Evolutionary conservation across 2,888 invertebrate genomes (phyloP).

Genomic region (Chirona hameri): DNA sequence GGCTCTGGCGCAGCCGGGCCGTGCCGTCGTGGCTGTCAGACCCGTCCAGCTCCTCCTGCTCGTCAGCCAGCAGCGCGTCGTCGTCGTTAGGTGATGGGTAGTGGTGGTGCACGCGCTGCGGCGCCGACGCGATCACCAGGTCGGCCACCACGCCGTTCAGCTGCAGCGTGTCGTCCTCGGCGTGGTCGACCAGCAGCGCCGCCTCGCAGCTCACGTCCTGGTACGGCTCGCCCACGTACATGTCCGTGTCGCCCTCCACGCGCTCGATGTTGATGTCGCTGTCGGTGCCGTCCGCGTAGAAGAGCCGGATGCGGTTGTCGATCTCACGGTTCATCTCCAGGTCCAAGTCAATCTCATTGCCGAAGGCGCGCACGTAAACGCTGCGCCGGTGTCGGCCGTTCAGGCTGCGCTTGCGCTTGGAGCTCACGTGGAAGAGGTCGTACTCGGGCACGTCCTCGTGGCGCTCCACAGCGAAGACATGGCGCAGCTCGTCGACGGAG

Average conservation of each 20-base stretch:
- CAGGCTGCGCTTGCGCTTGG: neutral
- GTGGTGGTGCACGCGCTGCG: neutral
- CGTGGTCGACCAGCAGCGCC: conserved; percentile 11
- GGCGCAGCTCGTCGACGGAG: conserved; percentile 5
- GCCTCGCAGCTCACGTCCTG: conserved; percentile 3
- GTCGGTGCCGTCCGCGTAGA: neutral
- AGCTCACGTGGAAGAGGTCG: conserved; percentile 25
- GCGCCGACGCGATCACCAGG: conserved; percentile 5
- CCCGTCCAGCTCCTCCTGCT: neutral
- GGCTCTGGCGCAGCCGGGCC: neutral
- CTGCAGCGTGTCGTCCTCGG: conserved; percentile 10
- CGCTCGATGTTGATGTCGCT: neutral
- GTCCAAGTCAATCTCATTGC: neutral
- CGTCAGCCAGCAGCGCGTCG: neutral
- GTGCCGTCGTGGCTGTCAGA: neutral
- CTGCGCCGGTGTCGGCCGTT: conserved; percentile 22
- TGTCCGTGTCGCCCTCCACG: conserved; percentile 6
- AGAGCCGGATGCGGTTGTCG: neutral
- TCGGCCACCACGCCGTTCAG: conserved; percentile 10
- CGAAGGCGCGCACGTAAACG: conserved; percentile 14
- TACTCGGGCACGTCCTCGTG: conserved; percentile 4
- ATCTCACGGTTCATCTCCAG: neutral
- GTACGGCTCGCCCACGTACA: conserved; percentile 9
- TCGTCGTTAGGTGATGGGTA: neutral
- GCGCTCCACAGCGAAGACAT: too few species aligned